Base-by-base conservation (phyloP, 1,140 invertebrate species). In the Hermatobates lingyangjiaoensis region DNA sequence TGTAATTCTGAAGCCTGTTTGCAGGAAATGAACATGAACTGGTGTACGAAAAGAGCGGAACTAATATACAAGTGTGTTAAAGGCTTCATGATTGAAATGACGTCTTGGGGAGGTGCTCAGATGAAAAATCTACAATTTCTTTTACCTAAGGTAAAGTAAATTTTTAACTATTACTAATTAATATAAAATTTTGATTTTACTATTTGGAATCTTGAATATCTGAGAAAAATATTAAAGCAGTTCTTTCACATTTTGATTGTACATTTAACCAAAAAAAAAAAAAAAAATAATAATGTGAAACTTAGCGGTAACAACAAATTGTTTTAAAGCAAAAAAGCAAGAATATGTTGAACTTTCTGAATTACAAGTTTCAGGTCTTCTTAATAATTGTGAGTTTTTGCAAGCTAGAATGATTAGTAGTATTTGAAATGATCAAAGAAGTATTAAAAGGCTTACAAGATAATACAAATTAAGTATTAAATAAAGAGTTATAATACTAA, bases 41-140 rank as follows among this genome's bases (percentile, higher is more conserved):
- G 93, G 93, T 97, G 93, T 66, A 76, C 88, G 57, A 87, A 90
- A 62, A 68, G 95, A 59, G 93, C 93, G 0, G 95, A 98, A 68
- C 68, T 98, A 52, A 83, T 98, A 52, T 91, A 95, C 60, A 98
- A 98, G 69, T 98, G 94, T 71, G 84, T 96, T 20, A 98, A 98
- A 74, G 95, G 94, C 0, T 98, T 97, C 65, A 93, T 98, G 87
- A 95, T 98, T 64, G 94, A 98, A 72, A 92, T 92, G 75, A 81
- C 87, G 4, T 87, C 83, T 1, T 87, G 80, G 80, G 87, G 88
- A 53, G 88, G 87, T 20, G 83, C 88, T 14, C 87, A 92, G 63
- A 75, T 92, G 25, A 82, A 85, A 62, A 93, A 86, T 66, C 72
- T 88, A 38, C 84, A 88, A 65, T 87, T 89, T 66, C 65, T 87